A percentile compares a stretch with the other conserved stretches of the same genome.
These are phyloP conservation scores for Ochropleura leucogaster DNA, from an alignment of 2,888 invertebrate genomes.

Conservation along the genomic window DNA sequence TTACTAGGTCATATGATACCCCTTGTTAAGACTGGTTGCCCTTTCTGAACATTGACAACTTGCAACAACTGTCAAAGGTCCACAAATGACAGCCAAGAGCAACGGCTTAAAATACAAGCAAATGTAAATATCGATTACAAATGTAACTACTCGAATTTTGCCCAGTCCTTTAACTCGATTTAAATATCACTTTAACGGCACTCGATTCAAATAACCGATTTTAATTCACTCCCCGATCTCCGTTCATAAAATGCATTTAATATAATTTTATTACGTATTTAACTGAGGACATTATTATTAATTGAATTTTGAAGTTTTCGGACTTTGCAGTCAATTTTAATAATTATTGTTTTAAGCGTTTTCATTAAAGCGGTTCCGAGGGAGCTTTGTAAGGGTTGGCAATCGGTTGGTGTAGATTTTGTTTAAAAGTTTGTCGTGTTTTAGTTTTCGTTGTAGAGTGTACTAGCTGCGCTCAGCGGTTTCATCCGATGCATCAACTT, in stretches of 20 bases:
- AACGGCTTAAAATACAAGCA: background rate
- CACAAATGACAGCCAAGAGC: background rate
- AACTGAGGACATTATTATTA: constrained; percentile 50
- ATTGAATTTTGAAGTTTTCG: constrained; percentile 42
- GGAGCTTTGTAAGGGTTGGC: background rate
- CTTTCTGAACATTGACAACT: no score
- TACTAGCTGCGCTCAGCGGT: no score
- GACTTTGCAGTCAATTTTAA: constrained; percentile 41
- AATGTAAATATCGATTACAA: constrained; percentile 28
- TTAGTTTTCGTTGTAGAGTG: background rate
- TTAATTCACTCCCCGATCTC: constrained; percentile 51
- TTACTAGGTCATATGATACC: no score
- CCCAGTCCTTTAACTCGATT: constrained; percentile 49
- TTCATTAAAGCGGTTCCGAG: background rate
- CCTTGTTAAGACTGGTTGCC: no score
- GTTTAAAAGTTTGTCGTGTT: constrained; percentile 17
- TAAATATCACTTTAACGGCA: constrained; percentile 56
- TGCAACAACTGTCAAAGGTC: background rate
- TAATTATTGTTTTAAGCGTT: constrained; percentile 47
- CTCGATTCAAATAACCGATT: constrained; percentile 54
- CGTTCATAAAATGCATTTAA: constrained; percentile 61
- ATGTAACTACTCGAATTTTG: background rate
- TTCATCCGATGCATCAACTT: no score
- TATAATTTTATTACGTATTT: constrained; percentile 59
- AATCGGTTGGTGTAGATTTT: background rate